Conservation (phyloP, 2,888 invertebrate species). For the Noctua fimbriata region DNA sequence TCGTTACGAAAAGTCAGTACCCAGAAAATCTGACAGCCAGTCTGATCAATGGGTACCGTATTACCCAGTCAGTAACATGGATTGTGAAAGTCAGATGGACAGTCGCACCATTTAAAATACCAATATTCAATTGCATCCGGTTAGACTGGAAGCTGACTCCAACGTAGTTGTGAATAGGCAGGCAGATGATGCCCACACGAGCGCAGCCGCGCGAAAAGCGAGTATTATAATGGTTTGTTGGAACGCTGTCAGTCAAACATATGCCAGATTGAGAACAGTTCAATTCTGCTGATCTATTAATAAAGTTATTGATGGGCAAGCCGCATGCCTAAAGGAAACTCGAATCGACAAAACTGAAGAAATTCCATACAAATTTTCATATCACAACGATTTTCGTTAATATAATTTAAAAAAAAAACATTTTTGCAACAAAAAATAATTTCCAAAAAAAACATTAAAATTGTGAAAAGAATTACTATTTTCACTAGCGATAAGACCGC, state of each 20-base stretch:
- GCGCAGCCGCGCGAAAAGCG: background rate
- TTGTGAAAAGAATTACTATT: no score
- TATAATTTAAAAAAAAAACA: no score
- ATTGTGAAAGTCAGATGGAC: background rate
- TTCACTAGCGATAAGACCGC: no score
- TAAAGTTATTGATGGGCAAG: background rate
- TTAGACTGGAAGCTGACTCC: background rate
- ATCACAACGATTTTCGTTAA: no score
- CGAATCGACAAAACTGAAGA: background rate
- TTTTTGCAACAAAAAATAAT: no score
- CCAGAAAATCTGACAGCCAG: background rate
- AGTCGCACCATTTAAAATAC: background rate
- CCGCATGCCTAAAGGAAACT: background rate
- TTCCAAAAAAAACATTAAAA: no score
- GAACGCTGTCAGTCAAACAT: constrained; percentile 5
- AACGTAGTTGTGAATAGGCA: background rate
- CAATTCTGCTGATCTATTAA: background rate
- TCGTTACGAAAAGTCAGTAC: background rate
- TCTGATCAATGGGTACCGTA: background rate
- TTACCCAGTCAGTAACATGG: background rate
- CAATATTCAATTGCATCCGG: background rate
- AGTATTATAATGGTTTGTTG: background rate
- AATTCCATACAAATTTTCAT: background rate
- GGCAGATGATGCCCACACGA: background rate
- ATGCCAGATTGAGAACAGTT: constrained; percentile 7